Base-by-base conservation (phyloP, 2,888 invertebrate genomes). In the Reticulitermes lucifugus region DNA sequence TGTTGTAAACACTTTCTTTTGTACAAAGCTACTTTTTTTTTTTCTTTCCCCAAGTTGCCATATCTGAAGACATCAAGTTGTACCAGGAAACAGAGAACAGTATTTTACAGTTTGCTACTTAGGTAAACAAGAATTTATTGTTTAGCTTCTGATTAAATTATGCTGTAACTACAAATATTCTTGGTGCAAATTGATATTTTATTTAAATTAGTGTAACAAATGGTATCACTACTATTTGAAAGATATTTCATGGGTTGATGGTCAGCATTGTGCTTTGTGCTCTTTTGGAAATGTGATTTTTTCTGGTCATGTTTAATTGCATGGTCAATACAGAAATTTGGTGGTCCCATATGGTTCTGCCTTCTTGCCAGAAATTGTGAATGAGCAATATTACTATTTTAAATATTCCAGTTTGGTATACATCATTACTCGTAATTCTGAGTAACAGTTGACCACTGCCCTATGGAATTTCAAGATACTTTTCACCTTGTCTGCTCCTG, bases 1-100 rank as follows among this genome's bases (percentile, higher is more conserved):
- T 85, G 85, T 84, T 85, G 29, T 73, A 80, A 85, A 85, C 84
- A 85, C 85, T 65, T 80, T 83, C 83, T 85, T 85, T 84, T 83
- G 83, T 84, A 83, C 80, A 85, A 85, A 84, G 65, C 43, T 12
- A 46, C 70, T 80, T 60, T 41, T 35, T 81, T 43, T 85, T 83
- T 85, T 85, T 35, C 35, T 4, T 4, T 4, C 35, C 35, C 85
- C 83, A 81, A 85, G 85, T 85, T 85, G 85, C 85, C 85, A 85
- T 85, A 85, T 85, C 84, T 85, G 35, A 84, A 75, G 65, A 70
- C 14, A 25, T 46, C 46, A 81, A 70, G 46, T 46, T 70, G 79
- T 25, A 75, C 60, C 59, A 75, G 35, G 55, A 41, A 77, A n/a
- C 51, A 51, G 77, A 77, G 46, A 41, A 46, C 46, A 9, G 10